Evolutionary conservation across 2,113 vertebrate species (phyloP).

Genomic region (Piprites chloris): DNA sequence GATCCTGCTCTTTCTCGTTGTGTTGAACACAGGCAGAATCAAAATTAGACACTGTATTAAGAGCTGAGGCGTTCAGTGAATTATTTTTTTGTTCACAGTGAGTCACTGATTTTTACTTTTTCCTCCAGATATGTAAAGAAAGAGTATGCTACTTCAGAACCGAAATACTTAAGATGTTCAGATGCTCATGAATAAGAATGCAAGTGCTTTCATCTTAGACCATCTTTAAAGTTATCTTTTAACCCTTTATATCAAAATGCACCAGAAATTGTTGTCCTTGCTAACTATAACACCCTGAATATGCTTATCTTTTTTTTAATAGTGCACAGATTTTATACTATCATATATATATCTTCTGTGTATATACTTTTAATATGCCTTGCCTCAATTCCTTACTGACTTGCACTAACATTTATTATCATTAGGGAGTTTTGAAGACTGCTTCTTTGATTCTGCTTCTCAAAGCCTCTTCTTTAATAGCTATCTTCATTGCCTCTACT

Average conservation of each 20-base stretch:
- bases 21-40: conserved; percentile 64
- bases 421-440: background rate
- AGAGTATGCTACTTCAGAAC: background rate
- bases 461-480: background rate
- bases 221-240: conserved; percentile 21
- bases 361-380: background rate
- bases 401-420: background rate
- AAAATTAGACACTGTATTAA: conserved; percentile 51
- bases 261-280: background rate
- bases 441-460: background rate
- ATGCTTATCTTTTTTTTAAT: background rate
- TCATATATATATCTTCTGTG: background rate
- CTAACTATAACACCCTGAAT: background rate
- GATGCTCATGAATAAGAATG: background rate
- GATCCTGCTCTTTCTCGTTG: conserved; percentile 49
- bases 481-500: background rate
- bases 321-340: background rate
- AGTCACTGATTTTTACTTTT: conserved; percentile 7
- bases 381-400: background rate
- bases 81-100: conserved; percentile 28
- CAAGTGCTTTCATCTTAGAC: background rate
- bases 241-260: background rate
- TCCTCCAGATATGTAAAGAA: background rate
- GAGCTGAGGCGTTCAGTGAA: background rate
- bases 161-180: background rate